phyloP scores from a whole-genome alignment of 1,140 invertebrate genomes.

The Notospermus geniculatus region DNA sequence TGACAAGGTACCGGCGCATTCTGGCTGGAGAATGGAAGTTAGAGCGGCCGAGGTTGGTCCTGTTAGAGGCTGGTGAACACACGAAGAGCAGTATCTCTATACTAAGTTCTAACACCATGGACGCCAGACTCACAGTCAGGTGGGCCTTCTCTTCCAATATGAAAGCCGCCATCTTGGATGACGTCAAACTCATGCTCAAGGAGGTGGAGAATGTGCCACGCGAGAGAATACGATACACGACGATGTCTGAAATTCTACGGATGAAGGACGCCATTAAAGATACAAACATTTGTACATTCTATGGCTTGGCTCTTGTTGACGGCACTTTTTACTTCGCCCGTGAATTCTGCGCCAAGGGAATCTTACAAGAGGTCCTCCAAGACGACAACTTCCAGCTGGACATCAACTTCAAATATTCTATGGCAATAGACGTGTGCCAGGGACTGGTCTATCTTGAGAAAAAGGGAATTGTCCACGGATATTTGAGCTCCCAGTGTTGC shows the following conservation, averaged over 20 bases:
- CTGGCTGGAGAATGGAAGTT: conserved; percentile 37
- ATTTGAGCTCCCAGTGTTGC: conserved; percentile 32
- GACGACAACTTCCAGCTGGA: conserved; percentile 31
- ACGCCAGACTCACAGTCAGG: conserved; percentile 29
- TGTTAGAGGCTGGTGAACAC: conserved; percentile 19
- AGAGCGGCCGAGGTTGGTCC: conserved; percentile 33
- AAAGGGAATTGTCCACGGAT: conserved; percentile 35
- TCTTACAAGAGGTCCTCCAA: conserved; percentile 34
- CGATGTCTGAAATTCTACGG: conserved; percentile 32
- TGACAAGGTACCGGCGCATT: conserved; percentile 24
- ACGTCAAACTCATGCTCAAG: conserved; percentile 15
- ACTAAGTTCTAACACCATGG: conserved; percentile 14
- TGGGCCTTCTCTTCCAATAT: conserved; percentile 37
- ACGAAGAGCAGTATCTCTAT: conserved; percentile 20
- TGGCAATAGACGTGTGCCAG: conserved; percentile 30
- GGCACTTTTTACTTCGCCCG: conserved; percentile 25
- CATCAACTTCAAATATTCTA: conserved; percentile 31
- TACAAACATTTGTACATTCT: conserved; percentile 34
- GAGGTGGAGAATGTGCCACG: background rate
- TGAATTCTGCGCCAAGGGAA: conserved; percentile 30
- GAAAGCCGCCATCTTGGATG: conserved; percentile 21
- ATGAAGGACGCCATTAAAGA: conserved; percentile 33
- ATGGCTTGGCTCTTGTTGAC: conserved; percentile 35
- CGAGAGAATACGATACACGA: background rate
- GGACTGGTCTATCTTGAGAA: conserved; percentile 40